Evolutionary conservation across 2,797 vertebrate species (phyloP).

Genomic region (Mareca penelope): DNA sequence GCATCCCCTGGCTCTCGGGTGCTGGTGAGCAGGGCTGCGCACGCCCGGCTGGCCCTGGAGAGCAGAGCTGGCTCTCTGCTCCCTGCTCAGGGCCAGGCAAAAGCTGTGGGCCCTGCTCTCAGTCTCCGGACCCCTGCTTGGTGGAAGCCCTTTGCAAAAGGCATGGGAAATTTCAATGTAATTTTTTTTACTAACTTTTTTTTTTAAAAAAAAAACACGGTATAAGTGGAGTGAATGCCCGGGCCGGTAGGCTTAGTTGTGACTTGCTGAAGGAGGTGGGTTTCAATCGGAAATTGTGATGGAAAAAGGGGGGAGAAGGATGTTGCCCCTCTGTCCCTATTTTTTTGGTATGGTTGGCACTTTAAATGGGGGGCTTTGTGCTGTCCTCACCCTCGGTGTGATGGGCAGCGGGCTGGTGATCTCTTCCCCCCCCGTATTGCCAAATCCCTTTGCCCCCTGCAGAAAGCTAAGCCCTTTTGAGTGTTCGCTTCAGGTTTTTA

Average conservation of each 20-base stretch:
- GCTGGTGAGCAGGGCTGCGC: background rate
- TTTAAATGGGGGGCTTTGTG: slow-evolving; percentile 18
- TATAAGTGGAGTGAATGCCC: slow-evolving; percentile 40
- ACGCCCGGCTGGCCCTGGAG: background rate
- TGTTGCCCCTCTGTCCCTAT: slow-evolving; percentile 29
- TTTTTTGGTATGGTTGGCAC: slow-evolving; percentile 41
- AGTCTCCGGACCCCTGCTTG: background rate
- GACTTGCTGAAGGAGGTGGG: slow-evolving; percentile 10
- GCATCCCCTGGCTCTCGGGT: background rate
- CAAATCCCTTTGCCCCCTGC: background rate
- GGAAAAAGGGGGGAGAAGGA: slow-evolving; percentile 12
- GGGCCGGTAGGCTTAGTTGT: background rate
- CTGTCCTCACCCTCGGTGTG: background rate
- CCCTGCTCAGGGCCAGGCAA: background rate
- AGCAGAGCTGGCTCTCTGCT: slow-evolving; percentile 65
- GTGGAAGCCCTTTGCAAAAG: slow-evolving; percentile 4
- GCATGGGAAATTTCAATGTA: slow-evolving; percentile 23
- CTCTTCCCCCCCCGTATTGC: background rate
- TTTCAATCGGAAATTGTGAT: background rate
- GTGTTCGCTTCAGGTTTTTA: slow-evolving; percentile 9
- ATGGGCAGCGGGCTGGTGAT: background rate
- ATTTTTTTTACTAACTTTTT: slow-evolving; percentile 36
- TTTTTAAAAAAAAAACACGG: background rate
- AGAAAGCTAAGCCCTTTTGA: slow-evolving; percentile 32
- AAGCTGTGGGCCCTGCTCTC: background rate